phyloP scores from a whole-genome alignment of 2,113 vertebrate species.

The Mirounga angustirostris region DNA sequence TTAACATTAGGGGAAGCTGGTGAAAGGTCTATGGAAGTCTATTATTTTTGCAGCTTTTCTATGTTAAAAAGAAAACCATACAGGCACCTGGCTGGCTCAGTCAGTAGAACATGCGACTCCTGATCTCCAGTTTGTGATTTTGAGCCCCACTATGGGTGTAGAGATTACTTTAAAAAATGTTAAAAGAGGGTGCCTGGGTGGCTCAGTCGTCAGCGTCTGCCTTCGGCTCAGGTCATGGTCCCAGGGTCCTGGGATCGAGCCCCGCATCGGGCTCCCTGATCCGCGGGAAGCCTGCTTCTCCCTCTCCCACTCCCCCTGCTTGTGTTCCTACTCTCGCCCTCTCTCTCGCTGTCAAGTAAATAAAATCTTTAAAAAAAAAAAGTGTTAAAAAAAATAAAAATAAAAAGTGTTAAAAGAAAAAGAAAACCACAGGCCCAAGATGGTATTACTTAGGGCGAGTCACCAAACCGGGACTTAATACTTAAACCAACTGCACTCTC shows the following conservation, averaged over 20 bases:
- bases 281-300: too few species aligned
- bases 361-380: background rate
- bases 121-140: background rate
- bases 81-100: background rate
- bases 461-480: background rate
- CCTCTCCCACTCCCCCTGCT: too few species aligned
- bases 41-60: background rate
- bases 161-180: background rate
- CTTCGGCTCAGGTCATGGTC: too few species aligned
- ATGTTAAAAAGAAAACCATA: background rate
- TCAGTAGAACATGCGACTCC: background rate
- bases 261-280: too few species aligned
- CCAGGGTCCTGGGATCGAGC: too few species aligned
- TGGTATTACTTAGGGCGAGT: background rate
- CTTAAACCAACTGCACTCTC: background rate
- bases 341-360: too few species aligned
- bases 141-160: background rate
- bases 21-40: background rate
- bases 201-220: too few species aligned
- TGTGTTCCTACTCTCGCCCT: too few species aligned
- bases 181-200: background rate
- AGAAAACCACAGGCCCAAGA: background rate
- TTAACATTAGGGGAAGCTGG: background rate
- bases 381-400: background rate
- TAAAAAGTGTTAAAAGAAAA: background rate